Percentiles rank a stretch among this genome's conserved stretches.
Conservation (phyloP, 2,113 vertebrate species). For the Stictonetta naevosa region DNA sequence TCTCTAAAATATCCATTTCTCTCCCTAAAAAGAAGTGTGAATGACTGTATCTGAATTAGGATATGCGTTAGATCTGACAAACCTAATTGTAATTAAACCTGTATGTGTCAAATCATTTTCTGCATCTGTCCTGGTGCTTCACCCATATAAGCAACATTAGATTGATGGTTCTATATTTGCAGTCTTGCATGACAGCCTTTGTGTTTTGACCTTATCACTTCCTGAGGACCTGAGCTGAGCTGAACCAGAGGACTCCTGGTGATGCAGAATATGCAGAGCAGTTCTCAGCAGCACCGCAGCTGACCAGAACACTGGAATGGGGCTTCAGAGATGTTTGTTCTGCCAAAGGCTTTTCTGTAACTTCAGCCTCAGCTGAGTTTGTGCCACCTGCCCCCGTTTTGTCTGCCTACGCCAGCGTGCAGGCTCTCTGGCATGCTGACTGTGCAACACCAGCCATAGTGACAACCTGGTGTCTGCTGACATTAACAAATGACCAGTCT, state of each 20-base stretch:
- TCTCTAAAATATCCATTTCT: not conserved
- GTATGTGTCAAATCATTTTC: rapidly evolving
- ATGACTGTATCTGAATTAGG: not conserved
- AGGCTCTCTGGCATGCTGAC: not conserved
- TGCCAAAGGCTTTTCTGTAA: not conserved
- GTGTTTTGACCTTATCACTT: not conserved
- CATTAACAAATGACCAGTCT: not conserved
- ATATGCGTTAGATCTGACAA: not conserved
- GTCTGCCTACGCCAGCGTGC: not conserved
- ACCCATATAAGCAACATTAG: not conserved
- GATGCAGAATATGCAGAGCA: rapidly evolving
- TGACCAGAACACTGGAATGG: not conserved
- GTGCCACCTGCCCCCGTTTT: not conserved
- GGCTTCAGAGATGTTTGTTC: not conserved
- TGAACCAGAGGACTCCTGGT: not conserved
- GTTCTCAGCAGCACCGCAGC: not conserved
- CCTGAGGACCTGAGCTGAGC: not conserved
- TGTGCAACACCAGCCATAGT: rapidly evolving
- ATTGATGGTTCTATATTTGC: not conserved
- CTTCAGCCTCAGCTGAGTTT: not conserved
- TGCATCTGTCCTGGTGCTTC: not conserved
- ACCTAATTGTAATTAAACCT: not conserved
- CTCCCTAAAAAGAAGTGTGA: not conserved
- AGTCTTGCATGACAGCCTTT: not conserved
- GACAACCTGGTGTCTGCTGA: not conserved